A percentile compares a stretch with the other conserved stretches of the same genome.
Conservation (phyloP, 2,113 vertebrate genomes). For the Chionis minor region DNA sequence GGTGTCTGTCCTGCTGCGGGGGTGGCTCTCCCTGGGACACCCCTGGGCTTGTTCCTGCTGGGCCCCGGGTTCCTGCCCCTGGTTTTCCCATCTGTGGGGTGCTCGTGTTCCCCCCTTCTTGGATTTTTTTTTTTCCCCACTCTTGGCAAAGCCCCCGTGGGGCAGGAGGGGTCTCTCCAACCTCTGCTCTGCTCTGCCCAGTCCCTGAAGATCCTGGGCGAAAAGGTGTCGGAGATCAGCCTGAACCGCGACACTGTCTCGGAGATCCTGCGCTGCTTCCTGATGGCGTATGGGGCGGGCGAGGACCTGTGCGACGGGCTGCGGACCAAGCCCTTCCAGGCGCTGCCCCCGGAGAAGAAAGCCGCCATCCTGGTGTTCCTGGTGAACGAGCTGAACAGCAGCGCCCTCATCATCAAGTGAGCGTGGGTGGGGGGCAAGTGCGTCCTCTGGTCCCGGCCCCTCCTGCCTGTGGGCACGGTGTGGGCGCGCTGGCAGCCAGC, state of each 20-base stretch:
- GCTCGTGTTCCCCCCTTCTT: no score
- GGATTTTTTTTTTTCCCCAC: no score
- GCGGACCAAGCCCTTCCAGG: slow-evolving; percentile 90
- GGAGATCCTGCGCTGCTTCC: slow-evolving; percentile 90
- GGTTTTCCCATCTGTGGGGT: not conserved
- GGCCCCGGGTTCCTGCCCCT: not conserved
- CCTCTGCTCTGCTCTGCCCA: slow-evolving; percentile 16
- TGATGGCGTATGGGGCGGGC: slow-evolving; percentile 85
- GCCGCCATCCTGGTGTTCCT: slow-evolving; percentile 89
- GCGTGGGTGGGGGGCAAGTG: fast-evolving
- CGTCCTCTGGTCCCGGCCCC: fast-evolving
- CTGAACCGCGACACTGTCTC: slow-evolving; percentile 89
- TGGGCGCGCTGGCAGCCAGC: not conserved
- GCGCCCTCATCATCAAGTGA: slow-evolving; percentile 87
- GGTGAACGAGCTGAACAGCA: slow-evolving; percentile 93
- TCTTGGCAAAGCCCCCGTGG: fast-evolving
- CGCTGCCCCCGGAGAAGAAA: slow-evolving; percentile 86
- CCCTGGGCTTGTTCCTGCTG: not conserved
- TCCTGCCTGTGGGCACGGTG: fast-evolving
- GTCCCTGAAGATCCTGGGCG: slow-evolving; percentile 95
- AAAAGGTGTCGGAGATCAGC: slow-evolving; percentile 89
- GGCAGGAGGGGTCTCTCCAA: not conserved
- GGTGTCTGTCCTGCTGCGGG: fast-evolving
- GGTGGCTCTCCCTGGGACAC: not conserved
- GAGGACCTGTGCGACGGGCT: slow-evolving; percentile 83